Evolutionary conservation across 2,113 vertebrate species (phyloP), one percentile per base, ranked within the genome.

Genomic region (Thalassoma bifasciatum): DNA sequence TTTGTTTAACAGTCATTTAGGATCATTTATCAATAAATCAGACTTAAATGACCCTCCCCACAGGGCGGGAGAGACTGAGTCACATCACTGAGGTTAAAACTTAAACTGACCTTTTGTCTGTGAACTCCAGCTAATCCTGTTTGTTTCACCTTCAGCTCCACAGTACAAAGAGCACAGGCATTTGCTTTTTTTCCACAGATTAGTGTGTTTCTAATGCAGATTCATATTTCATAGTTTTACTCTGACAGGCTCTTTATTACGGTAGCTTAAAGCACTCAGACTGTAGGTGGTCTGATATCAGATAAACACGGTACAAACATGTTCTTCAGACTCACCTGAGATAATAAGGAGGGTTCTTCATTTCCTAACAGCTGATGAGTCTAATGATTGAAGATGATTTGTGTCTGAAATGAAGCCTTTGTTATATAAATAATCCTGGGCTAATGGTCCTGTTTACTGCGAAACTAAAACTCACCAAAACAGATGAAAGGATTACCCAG

Each of bases 231-330:
- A 58, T 42, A 16, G 6, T 46, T 68, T 72, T 14, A 49, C 23
- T 1, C 34, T 60, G 64, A 37, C 16, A 59, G 51, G 30, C 23
- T 19, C 23, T 47, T 56, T 47, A 60, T 59, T 34, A 30, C 54
- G 58, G 54, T 24, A 58, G 66, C 34, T 42, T 24, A 62, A 8
- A 51, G 46, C 34, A 59, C 1, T 47, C 8, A 59, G 61, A 47
- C 16, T 52, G 26, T 62, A 26, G 78, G 44, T 57, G 51, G 69
- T 66, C 51, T 67, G 17, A 62, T n/a, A 49, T 30, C 60, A 66
- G 59, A 77, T 73, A 10, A 40, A 64, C 37, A 60, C 16, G 19
- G 8, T 8, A 56, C 16, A 16, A 44, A 30, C 63, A 53, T 34
- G 26, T 46, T 46, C 66, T 44, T 3, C 36, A 53, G 13, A 47